Evolutionary conservation across 2,113 vertebrate species (phyloP).

Genomic region (Colaptes auratus): DNA sequence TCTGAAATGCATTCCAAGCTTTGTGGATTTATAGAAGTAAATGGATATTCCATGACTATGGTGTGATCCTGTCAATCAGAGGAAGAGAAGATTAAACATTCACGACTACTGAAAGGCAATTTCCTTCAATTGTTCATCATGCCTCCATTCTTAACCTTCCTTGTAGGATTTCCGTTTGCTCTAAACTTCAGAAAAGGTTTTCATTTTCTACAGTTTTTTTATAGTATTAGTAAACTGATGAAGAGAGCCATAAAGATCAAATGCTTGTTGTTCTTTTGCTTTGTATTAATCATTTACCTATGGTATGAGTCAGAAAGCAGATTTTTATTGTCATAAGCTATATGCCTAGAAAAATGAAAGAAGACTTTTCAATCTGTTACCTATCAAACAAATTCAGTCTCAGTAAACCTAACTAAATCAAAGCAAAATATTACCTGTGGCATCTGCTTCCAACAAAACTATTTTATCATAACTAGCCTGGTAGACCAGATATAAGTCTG

Average conservation of each 20-base stretch:
- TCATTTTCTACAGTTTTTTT: neutral
- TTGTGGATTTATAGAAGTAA: neutral
- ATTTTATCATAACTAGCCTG: neutral
- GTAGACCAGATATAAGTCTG: neutral
- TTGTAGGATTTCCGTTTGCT: slow-evolving; percentile 31
- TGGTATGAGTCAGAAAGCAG: neutral
- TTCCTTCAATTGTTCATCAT: slow-evolving; percentile 44
- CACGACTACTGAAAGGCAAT: slow-evolving; percentile 8
- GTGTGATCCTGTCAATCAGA: neutral
- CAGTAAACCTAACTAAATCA: neutral
- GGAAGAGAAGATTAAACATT: slow-evolving; percentile 16
- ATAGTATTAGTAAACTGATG: neutral
- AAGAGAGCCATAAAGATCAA: neutral
- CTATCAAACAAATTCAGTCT: neutral
- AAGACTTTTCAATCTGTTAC: neutral
- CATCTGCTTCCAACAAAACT: neutral
- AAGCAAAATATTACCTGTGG: neutral
- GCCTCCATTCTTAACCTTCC: slow-evolving; percentile 13
- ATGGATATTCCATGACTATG: neutral
- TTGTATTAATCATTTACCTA: neutral
- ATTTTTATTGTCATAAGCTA: neutral
- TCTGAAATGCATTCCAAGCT: neutral
- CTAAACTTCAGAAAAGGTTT: neutral
- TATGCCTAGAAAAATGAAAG: neutral
- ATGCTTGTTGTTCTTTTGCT: neutral